Evolutionary conservation across 92 coral and sea anemone genomes (phyloP).

Genomic region (Siderastrea siderea): DNA sequence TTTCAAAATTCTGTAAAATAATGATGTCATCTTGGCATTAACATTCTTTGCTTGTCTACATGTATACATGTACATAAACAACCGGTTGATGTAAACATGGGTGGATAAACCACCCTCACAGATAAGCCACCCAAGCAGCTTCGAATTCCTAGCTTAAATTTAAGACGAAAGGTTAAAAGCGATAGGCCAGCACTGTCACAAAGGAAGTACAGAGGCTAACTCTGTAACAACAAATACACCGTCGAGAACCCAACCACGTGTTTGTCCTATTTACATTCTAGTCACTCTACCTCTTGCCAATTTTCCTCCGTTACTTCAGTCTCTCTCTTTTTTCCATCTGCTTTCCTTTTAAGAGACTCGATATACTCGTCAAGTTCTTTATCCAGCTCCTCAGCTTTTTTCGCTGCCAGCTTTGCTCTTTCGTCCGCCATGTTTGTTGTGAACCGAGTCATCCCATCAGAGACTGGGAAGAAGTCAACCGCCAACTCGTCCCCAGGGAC

Average conservation of each 20-base stretch:
- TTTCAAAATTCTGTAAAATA: too few relatives aligned
- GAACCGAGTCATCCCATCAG: background rate
- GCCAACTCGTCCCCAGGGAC: background rate
- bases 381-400: constrained; percentile 69
- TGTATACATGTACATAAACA: too few relatives aligned
- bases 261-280: background rate
- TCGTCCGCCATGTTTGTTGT: constrained; percentile 74
- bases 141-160: too few relatives aligned
- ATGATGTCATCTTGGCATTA: too few relatives aligned
- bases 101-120: too few relatives aligned
- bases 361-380: constrained; percentile 77
- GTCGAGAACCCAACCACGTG: background rate
- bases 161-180: too few relatives aligned
- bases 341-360: constrained; percentile 81
- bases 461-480: constrained; percentile 23
- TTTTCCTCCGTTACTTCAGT: constrained; percentile 81
- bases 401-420: constrained; percentile 29
- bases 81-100: too few relatives aligned
- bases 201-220: background rate
- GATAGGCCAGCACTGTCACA: too few relatives aligned
- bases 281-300: constrained; percentile 82
- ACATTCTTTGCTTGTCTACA: too few relatives aligned
- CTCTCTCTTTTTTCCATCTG: constrained; percentile 78
- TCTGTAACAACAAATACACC: background rate
- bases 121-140: too few relatives aligned